A percentile compares a stretch with the other conserved stretches of the same genome.
phyloP scores from a whole-genome alignment of 2,113 vertebrate species.

The Speoplatyrhinus poulsoni region DNA sequence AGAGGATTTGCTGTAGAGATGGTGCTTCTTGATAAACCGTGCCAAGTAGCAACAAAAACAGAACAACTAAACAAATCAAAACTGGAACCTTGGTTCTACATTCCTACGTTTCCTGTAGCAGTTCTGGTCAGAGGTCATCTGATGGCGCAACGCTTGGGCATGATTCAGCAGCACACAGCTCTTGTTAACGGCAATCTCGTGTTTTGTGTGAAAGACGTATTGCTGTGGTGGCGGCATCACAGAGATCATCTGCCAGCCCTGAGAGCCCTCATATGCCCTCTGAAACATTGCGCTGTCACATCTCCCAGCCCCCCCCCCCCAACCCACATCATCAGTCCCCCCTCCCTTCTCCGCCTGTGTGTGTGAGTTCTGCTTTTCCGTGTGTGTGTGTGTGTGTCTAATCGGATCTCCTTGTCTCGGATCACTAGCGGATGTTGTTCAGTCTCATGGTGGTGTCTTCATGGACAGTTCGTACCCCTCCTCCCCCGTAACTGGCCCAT shows the following conservation, averaged over 20 bases:
- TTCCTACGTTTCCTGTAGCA: slow-evolving; percentile 26
- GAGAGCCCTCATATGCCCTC: slow-evolving; percentile 37
- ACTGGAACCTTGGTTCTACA: slow-evolving; percentile 14
- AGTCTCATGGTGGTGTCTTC: slow-evolving; percentile 93
- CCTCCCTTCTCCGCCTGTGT: not conserved
- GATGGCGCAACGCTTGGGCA: slow-evolving; percentile 23
- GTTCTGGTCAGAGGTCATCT: slow-evolving; percentile 48
- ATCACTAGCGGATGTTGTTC: slow-evolving; percentile 93
- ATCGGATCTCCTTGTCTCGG: slow-evolving; percentile 85
- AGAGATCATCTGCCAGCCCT: slow-evolving; percentile 13
- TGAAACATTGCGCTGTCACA: slow-evolving; percentile 45
- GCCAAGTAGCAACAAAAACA: slow-evolving; percentile 1
- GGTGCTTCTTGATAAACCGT: slow-evolving; percentile 38
- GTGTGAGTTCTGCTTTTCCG: slow-evolving; percentile 53
- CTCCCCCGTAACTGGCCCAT: slow-evolving; percentile 84
- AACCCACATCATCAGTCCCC: not conserved
- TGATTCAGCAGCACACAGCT: no score
- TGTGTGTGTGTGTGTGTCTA: slow-evolving; percentile 78
- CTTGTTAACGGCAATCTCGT: no score
- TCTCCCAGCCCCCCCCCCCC: slow-evolving; percentile 17
- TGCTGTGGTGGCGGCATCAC: no score
- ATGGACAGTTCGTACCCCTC: slow-evolving; percentile 89
- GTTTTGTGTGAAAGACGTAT: no score
- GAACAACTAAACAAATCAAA: no score
- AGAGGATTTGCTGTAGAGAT: slow-evolving; percentile 20